These are phyloP conservation scores for Fregata magnificens DNA, from an alignment of 2,113 vertebrate genomes.

Conservation along the genomic window DNA sequence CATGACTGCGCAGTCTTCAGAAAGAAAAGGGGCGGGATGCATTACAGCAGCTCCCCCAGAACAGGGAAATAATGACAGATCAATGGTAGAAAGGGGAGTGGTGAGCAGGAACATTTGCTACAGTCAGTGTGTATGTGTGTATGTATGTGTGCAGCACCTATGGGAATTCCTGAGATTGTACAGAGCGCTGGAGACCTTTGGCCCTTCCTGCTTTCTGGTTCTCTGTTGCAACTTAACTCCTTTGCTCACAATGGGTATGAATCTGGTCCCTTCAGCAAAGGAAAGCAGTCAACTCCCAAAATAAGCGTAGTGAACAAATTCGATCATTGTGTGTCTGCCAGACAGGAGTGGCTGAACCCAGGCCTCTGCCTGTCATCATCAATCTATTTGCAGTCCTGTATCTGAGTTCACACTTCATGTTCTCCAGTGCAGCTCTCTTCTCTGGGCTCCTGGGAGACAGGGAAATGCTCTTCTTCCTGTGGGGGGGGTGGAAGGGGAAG, in stretches of 20 bases:
- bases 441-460: not conserved
- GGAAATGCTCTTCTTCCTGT: not conserved
- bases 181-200: not conserved
- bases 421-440: not conserved
- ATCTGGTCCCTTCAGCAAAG: not conserved
- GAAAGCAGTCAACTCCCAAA: not conserved
- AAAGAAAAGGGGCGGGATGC: not conserved
- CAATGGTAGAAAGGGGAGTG: not conserved
- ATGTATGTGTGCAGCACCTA: not conserved
- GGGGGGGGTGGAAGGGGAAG: not conserved
- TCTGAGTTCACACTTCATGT: not conserved
- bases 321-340: not conserved
- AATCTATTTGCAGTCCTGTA: not conserved
- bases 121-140: not conserved
- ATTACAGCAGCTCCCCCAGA: not conserved
- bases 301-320: not conserved
- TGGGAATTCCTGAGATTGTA: not conserved
- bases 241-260: not conserved
- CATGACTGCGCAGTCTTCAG: not conserved
- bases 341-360: slow-evolving; percentile 30
- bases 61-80: not conserved
- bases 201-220: not conserved
- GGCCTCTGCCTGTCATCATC: slow-evolving; percentile 16
- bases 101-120: not conserved
- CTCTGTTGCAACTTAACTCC: not conserved